These are phyloP conservation scores for Onychomys arenicola DNA, from an alignment of 2,797 vertebrate species.

Conservation along the genomic window DNA sequence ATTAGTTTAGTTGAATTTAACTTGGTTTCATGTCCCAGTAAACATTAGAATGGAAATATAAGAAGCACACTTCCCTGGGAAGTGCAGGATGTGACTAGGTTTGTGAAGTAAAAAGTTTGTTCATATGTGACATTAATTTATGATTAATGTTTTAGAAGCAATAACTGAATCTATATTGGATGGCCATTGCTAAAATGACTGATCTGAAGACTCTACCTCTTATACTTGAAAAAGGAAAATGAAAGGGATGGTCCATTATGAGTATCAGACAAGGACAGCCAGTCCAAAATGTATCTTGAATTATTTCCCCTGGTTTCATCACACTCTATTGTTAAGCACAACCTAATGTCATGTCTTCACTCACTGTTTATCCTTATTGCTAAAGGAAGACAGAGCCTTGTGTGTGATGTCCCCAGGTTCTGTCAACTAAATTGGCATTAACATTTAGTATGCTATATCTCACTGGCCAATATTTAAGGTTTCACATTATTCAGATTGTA, in stretches of 20 bases:
- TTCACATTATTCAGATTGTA: neutral
- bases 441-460: no score
- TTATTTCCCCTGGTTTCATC: neutral
- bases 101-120: neutral
- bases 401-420: fast-evolving
- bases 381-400: neutral
- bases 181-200: fast-evolving
- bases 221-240: neutral
- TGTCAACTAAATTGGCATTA: neutral
- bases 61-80: neutral
- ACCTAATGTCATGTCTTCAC: fast-evolving
- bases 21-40: neutral
- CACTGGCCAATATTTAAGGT: no score
- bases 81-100: neutral
- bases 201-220: no score
- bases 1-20: neutral
- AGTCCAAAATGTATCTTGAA: neutral
- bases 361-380: neutral
- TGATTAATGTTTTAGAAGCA: no score
- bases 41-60: neutral
- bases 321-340: neutral
- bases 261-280: neutral
- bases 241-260: neutral
- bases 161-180: neutral
- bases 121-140: no score